phyloP scores from a whole-genome alignment of 2,113 vertebrate species.

The Macaca mulatta region DNA sequence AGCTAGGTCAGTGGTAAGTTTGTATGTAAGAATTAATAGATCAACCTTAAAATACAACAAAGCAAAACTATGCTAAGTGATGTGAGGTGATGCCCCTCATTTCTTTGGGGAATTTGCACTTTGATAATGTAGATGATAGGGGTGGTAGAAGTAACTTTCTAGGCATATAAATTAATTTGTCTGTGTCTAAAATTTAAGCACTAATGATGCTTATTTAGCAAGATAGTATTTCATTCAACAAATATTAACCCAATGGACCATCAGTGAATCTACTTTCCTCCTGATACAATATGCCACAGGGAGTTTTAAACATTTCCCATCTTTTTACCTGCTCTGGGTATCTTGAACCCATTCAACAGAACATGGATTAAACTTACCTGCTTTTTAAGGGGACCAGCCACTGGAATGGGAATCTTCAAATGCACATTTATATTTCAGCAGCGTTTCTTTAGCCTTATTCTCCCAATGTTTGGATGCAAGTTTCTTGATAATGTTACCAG shows the following conservation, averaged over 20 bases:
- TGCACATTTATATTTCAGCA: background rate
- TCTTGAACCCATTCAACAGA: background rate
- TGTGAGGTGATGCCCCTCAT: background rate
- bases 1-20: background rate
- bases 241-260: background rate
- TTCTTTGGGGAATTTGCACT: background rate
- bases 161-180: background rate
- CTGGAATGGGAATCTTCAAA: background rate
- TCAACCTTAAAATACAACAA: background rate
- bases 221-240: background rate
- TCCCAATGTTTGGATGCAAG: background rate
- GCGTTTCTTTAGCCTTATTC: background rate
- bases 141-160: background rate
- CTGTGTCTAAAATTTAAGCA: background rate
- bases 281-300: background rate
- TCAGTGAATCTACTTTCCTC: background rate
- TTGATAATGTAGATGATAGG: background rate
- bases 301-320: too few species aligned
- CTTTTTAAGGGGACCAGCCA: background rate
- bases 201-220: background rate
- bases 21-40: background rate
- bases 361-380: background rate
- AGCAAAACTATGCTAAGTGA: background rate
- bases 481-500: background rate
- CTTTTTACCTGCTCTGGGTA: background rate